These are phyloP conservation scores for Lithobates sylvaticus DNA, from an alignment of 2,797 vertebrate genomes.

Conservation along the genomic window DNA sequence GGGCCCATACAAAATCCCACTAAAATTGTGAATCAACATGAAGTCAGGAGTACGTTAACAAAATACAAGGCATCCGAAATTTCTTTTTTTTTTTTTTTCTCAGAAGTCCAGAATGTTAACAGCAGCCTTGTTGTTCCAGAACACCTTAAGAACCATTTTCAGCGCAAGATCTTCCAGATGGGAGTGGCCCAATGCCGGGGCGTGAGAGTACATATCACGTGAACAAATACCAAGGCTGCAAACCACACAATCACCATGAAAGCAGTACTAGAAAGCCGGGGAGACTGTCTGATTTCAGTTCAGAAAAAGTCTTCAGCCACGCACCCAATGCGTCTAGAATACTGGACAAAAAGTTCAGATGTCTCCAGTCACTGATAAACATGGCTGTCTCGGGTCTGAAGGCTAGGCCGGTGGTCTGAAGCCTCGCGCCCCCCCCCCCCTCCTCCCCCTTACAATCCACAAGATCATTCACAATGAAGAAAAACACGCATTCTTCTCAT, in stretches of 20 bases:
- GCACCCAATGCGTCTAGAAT: constrained; percentile 8
- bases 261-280: constrained; percentile 4
- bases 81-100: too few relatives aligned
- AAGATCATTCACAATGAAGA: constrained; percentile 7
- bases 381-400: neutral
- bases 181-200: neutral
- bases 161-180: neutral
- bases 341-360: neutral
- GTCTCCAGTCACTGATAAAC: constrained; percentile 19
- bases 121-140: neutral
- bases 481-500: constrained; percentile 9
- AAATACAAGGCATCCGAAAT: neutral
- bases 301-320: constrained; percentile 10
- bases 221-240: neutral
- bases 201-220: constrained; percentile 18
- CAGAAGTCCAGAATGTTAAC: neutral
- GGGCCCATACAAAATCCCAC: neutral
- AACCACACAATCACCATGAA: constrained; percentile 1
- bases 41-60: neutral
- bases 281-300: constrained; percentile 7
- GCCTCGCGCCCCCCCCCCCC: neutral
- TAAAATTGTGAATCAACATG: neutral
- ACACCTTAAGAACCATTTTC: neutral
- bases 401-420: neutral
- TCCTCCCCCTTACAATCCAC: neutral